phyloP scores from a whole-genome alignment of 1,140 invertebrate genomes.

The Paraescarpia echinospica region DNA sequence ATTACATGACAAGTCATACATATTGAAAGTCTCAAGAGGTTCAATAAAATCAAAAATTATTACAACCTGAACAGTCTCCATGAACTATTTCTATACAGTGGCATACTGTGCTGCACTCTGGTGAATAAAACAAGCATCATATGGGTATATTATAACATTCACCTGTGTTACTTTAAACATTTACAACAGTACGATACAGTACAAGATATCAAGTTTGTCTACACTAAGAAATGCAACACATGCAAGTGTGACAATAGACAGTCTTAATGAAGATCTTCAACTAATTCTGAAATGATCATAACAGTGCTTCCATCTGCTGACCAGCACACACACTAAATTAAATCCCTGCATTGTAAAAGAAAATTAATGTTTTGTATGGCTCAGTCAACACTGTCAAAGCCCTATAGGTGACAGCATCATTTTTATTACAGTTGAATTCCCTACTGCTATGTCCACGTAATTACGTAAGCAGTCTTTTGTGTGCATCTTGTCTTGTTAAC shows the following conservation, averaged over 20 bases:
- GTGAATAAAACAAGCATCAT: background rate
- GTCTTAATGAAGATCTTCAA: background rate
- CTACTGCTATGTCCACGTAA: no score
- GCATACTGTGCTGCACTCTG: background rate
- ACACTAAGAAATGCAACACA: background rate
- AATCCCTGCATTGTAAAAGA: background rate
- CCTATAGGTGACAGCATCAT: no score
- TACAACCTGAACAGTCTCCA: background rate
- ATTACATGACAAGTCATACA: background rate
- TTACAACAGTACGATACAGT: background rate
- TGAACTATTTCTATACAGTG: background rate
- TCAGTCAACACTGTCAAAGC: no score
- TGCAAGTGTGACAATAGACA: background rate
- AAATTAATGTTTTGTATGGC: no score
- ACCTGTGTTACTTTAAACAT: background rate
- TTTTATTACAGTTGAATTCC: no score
- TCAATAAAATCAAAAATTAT: background rate
- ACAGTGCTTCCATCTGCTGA: background rate
- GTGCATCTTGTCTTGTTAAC: no score
- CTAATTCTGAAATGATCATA: background rate
- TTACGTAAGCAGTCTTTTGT: no score
- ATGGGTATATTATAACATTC: background rate
- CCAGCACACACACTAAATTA: background rate
- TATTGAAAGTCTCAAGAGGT: background rate
- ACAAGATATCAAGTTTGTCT: background rate